Evolutionary conservation across 2,797 vertebrate genomes (phyloP), one percentile per base, ranked within the genome.

Genomic region (Enteromius treurensis): DNA sequence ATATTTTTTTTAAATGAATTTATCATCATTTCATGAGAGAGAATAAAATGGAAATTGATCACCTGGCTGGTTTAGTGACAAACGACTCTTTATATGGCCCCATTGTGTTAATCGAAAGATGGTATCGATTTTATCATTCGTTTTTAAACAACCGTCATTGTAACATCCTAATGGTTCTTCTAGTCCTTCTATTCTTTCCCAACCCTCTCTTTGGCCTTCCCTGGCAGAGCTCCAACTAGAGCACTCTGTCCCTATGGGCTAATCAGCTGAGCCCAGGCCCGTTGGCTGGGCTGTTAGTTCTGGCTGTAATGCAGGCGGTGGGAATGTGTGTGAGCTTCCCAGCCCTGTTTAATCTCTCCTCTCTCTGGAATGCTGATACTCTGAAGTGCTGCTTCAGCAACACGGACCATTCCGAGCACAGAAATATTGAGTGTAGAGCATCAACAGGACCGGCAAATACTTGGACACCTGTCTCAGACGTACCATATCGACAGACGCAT

Each of bases 161-260:
- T 80, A 87, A 85, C 58, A 65, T 85, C 83, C 80, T 82, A 84
- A 87, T 82, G 84, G 84, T 74, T 85, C 79, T 82, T 70, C 40
- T 68, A 47, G 68, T 53, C 79, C 67, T 65, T 82, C 75, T 87
- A 77, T 84, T 77, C 51, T 87, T 85, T 74, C 76, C 67, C 78
- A 87, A 82, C 60, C 82, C 76, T 83, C 82, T 81, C 58, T 62
- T 87, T 85, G 87, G 86, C 81, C 86, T 87, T 79, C 55, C 47
- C 86, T 84, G 87, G 87, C 87, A 69, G 76, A 55, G 71, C 84
- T 87, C 87, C 87, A 88, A 88, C 87, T 85, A 74, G 85, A 86
- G 84, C 84, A 69, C 84, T 64, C 79, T 58, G 84, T 86, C 87
- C 85, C 88, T 84, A 62, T 80, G 74, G 88, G 84, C 85, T 84